Evolutionary conservation across 1,140 invertebrate species (phyloP), one percentile per base, ranked within the genome.

Genomic region (Steinernema feltiae): DNA sequence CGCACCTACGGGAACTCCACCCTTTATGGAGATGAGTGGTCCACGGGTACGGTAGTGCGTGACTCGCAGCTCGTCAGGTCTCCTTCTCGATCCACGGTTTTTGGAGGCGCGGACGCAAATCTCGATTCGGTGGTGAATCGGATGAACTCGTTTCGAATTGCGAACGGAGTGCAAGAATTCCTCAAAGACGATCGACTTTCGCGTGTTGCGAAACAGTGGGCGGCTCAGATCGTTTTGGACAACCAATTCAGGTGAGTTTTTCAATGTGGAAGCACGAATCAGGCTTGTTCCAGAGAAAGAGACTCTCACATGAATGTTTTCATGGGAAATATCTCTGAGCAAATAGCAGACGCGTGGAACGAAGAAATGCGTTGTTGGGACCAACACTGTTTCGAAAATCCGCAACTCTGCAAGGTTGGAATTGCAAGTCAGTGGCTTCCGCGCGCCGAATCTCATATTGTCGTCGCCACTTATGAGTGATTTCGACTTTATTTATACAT

Each of bases 281-380:
- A n/a, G n/a, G n/a, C n/a, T n/a, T n/a, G n/a, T n/a, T n/a, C n/a
- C n/a, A n/a, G n/a, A n/a, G n/a, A n/a, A n/a, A n/a, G n/a, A n/a
- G n/a, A n/a, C n/a, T n/a, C n/a, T n/a, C n/a, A 63, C 53, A 63
- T 63, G 53, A 63, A 63, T 21, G 53, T 63, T 7, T 63, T 7
- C 7, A 63, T 63, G 53, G 53, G 53, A 63, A n/a, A 63, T 21
- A 63, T 63, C 15, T 63, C 15, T 21, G 15, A 27, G 53, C 7
- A 3, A 27, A 63, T 63, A 7, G 53, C 24, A 3, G 53, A 63
- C 24, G 53, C 7, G 53, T 63, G 53, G 53, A 63, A 63, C 53
- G 53, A 63, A 21, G 53, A 63, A 21, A 63, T 63, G 53, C 15
- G 53, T 3, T 3, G 24, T 27, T 21, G 53, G 7, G 53, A 21